Percentiles rank a stretch among this genome's conserved stretches.
Conservation (phyloP, 2,888 invertebrate genomes). For the Phymatocera aterrima region DNA sequence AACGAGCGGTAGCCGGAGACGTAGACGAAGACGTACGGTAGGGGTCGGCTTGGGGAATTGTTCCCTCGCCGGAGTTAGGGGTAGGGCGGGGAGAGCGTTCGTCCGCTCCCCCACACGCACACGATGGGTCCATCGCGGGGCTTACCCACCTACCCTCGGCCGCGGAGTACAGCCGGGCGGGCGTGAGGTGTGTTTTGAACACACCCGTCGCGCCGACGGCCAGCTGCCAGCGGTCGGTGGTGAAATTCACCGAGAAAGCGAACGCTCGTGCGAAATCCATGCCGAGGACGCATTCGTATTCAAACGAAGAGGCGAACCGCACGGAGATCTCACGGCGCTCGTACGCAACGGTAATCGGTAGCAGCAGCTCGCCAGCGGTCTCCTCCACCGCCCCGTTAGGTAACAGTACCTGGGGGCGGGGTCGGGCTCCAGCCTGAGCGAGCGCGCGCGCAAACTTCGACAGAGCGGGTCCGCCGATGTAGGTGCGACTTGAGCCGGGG, state of each 20-base stretch:
- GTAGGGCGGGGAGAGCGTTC: too few species aligned
- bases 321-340: neutral
- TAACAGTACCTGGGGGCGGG: neutral
- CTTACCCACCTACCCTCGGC: too few species aligned
- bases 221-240: neutral
- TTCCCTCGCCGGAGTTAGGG: too few species aligned
- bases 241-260: neutral
- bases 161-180: too few species aligned
- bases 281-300: slow-evolving; percentile 26
- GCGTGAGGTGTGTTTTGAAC: too few species aligned
- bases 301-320: neutral
- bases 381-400: neutral
- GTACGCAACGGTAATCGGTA: neutral
- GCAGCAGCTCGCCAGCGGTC: neutral
- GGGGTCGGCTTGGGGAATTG: too few species aligned
- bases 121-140: too few species aligned
- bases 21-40: too few species aligned
- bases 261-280: slow-evolving; percentile 38
- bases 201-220: neutral
- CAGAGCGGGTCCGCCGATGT: neutral
- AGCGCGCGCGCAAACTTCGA: neutral
- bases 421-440: neutral
- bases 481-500: neutral
- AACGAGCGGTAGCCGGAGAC: too few species aligned
- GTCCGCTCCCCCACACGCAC: too few species aligned